Conservation (phyloP, 2,113 vertebrate genomes). For the Ceyx margarethae region DNA sequence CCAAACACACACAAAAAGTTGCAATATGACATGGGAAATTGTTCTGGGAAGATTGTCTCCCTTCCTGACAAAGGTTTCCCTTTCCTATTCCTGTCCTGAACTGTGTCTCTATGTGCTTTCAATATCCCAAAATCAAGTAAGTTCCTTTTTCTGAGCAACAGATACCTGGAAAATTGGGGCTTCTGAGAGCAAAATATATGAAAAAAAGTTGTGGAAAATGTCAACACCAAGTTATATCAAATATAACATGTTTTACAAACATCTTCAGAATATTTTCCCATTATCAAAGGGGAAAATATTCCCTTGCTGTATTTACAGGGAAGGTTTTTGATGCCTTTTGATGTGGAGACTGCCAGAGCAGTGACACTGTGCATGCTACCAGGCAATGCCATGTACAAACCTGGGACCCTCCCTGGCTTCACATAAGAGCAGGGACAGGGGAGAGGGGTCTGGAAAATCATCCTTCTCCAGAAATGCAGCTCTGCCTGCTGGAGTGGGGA, state of each 20-base stretch:
- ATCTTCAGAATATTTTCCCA: background rate
- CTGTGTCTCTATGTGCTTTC: background rate
- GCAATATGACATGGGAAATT: background rate
- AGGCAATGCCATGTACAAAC: background rate
- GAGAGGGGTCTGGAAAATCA: background rate
- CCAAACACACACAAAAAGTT: background rate
- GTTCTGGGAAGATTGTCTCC: background rate
- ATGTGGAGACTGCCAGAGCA: background rate
- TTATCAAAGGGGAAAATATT: background rate
- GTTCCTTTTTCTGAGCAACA: background rate
- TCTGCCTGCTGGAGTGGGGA: background rate
- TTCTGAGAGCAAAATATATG: background rate
- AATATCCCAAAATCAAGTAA: background rate
- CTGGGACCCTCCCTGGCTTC: background rate
- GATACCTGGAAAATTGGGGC: background rate
- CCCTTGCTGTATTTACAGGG: background rate
- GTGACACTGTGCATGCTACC: background rate
- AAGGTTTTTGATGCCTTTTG: background rate
- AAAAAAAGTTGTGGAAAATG: background rate
- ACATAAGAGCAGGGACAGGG: background rate
- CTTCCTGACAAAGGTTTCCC: background rate
- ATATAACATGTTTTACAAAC: background rate
- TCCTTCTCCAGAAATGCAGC: background rate
- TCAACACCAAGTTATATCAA: background rate
- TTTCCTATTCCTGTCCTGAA: background rate